These are phyloP conservation scores for Candoia aspera DNA, from an alignment of 2,113 vertebrate species.

Conservation along the genomic window DNA sequence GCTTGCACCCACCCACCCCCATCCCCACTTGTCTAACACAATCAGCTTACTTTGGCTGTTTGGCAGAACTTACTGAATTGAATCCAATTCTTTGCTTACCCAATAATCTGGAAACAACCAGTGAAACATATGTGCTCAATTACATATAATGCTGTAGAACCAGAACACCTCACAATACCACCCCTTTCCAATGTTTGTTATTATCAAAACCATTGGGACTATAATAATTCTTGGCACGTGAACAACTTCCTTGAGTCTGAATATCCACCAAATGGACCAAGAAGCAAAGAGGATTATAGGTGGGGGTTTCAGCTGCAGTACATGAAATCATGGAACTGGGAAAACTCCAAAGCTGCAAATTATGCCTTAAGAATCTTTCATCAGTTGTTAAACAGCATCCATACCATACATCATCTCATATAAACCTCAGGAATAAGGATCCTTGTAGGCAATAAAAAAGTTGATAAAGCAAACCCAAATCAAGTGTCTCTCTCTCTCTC, in stretches of 20 bases:
- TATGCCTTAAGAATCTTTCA: slow-evolving; percentile 4
- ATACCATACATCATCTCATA: neutral
- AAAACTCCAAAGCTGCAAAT: slow-evolving; percentile 22
- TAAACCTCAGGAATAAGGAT: neutral
- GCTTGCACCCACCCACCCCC: neutral
- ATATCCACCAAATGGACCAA: neutral
- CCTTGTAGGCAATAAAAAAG: neutral
- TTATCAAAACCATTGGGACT: neutral
- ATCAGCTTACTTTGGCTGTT: neutral
- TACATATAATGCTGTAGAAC: fast-evolving
- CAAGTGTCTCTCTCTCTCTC: too few species aligned
- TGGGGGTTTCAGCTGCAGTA: neutral
- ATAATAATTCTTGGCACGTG: neutral
- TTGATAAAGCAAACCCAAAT: slow-evolving; percentile 14
- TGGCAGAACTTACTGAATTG: fast-evolving
- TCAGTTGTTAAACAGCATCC: neutral
- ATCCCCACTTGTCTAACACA: neutral
- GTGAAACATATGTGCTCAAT: fast-evolving
- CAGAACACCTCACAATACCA: neutral
- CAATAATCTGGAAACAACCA: fast-evolving
- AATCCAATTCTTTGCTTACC: neutral
- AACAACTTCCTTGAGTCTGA: neutral
- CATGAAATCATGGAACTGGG: slow-evolving; percentile 4
- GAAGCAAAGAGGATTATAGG: neutral
- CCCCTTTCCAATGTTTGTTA: fast-evolving